Evolutionary conservation across 92 coral and sea anemone genomes (phyloP), one percentile per base, ranked within the genome.

Genomic region (Umimayanthus kanabou): DNA sequence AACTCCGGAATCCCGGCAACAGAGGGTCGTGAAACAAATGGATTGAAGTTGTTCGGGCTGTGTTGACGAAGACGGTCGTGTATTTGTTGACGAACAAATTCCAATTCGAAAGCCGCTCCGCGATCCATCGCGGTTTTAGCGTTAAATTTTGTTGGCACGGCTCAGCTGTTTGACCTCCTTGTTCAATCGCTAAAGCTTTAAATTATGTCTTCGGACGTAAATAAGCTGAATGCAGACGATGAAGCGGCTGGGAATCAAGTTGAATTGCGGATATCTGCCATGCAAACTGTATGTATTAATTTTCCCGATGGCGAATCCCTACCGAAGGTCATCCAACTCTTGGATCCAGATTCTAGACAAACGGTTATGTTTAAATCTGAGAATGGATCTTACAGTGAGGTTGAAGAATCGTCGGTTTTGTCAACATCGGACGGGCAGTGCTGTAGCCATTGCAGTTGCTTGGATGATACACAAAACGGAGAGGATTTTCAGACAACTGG

Each of bases 321-420:
- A 23, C 98, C 98, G 65, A 90, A 90, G 89, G 89, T 95, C 76
- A 94, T 95, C 47, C 94, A 94, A 50, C 96, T 95, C 28, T 85
- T 95, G 39, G 98, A 95, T 85, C 96, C 98, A 76, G 98, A 91
- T 29, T 89, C 94, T 50, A 93, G 93, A 64, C 94, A 95, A 71
- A 78, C 98, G 16, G 92, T 93, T 64, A 84, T 95, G 49, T 95
- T 95, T 85, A 95, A 92, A 53, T 90, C 89, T 2, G 93, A 92
- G 61, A 89, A 89, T 22, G 95, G 91, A 53, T 87, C 85, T 14
- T 95, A 93, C 67, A 91, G 89, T 39, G 98, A 95, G 82, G 88
- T 93, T 18, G 91, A 87, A 39, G 92, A 93, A 47, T 90, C 94
- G 43, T 73, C 84, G 50, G 92, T 92, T 75, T 80, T 90, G 87